phyloP scores from a whole-genome alignment of 2,797 vertebrate genomes.

The Babyrousa celebensis region DNA sequence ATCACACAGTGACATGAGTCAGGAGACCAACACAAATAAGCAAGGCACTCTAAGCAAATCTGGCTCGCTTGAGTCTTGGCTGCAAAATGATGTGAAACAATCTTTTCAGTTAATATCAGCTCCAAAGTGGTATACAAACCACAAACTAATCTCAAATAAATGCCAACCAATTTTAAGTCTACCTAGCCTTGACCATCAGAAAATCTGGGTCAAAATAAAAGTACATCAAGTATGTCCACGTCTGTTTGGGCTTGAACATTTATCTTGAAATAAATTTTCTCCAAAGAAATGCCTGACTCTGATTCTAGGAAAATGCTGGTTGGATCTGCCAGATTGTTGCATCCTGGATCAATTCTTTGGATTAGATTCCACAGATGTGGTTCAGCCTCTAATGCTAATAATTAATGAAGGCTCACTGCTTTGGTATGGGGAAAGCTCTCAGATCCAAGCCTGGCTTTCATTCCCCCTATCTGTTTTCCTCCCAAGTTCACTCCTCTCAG shows the following conservation, averaged over 20 bases:
- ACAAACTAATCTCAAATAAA: constrained; percentile 45
- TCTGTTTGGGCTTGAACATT: background rate
- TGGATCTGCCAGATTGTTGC: background rate
- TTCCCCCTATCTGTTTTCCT: constrained; percentile 37
- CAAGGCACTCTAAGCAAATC: background rate
- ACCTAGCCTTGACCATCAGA: background rate
- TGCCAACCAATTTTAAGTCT: constrained; percentile 12
- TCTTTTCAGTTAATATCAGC: background rate
- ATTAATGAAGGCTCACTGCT: background rate
- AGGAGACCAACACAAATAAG: constrained; percentile 40
- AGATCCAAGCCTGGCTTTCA: constrained; percentile 57
- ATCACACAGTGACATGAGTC: background rate
- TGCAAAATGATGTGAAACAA: constrained; percentile 51
- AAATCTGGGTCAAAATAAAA: constrained; percentile 46
- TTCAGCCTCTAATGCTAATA: constrained; percentile 28
- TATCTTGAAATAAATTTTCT: constrained; percentile 52
- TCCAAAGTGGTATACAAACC: background rate
- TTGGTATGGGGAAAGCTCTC: background rate
- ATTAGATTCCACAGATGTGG: constrained; percentile 50
- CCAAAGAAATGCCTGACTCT: constrained; percentile 4
- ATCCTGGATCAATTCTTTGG: background rate
- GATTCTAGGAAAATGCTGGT: constrained; percentile 54
- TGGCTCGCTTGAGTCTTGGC: constrained; percentile 1
- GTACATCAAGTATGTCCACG: background rate
- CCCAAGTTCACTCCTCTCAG: background rate